Percentiles rank a stretch among this genome's conserved stretches.
Evolutionary conservation across 2,888 invertebrate genomes (phyloP).

Genomic region (Harpalus rufipes): DNA sequence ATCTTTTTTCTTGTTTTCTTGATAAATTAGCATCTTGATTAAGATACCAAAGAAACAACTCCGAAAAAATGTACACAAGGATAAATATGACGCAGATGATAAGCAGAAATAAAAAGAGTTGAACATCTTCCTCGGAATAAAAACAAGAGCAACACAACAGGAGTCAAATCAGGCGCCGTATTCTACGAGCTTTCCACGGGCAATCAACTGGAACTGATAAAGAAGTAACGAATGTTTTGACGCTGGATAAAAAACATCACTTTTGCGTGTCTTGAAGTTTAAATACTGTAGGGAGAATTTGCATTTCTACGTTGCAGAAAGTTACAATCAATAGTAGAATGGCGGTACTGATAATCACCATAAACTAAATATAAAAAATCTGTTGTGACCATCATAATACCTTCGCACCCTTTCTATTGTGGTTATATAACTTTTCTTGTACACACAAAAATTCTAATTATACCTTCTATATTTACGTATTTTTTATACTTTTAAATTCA

Average conservation of each 20-base stretch:
- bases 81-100: slow-evolving; percentile 18
- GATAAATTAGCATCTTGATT: too few relatives aligned
- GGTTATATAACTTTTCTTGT: too few relatives aligned
- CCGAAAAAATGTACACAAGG: neutral
- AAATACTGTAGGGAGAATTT: neutral
- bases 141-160: slow-evolving; percentile 2
- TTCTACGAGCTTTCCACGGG: slow-evolving; percentile 13
- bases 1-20: too few relatives aligned
- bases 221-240: slow-evolving; percentile 45
- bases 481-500: too few relatives aligned
- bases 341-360: too few relatives aligned
- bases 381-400: too few relatives aligned
- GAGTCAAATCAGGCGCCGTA: slow-evolving; percentile 28
- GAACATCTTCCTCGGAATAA: neutral
- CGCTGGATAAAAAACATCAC: slow-evolving; percentile 12
- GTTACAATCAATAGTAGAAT: too few relatives aligned
- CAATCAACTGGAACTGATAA: slow-evolving; percentile 43
- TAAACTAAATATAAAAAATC: too few relatives aligned
- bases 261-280: slow-evolving; percentile 1
- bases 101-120: neutral
- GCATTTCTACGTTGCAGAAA: too few relatives aligned
- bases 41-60: neutral
- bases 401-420: too few relatives aligned
- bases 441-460: too few relatives aligned
- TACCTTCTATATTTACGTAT: too few relatives aligned